These are phyloP conservation scores for Adrianichthys oophorus DNA, from an alignment of 2,797 vertebrate species.

Conservation along the genomic window DNA sequence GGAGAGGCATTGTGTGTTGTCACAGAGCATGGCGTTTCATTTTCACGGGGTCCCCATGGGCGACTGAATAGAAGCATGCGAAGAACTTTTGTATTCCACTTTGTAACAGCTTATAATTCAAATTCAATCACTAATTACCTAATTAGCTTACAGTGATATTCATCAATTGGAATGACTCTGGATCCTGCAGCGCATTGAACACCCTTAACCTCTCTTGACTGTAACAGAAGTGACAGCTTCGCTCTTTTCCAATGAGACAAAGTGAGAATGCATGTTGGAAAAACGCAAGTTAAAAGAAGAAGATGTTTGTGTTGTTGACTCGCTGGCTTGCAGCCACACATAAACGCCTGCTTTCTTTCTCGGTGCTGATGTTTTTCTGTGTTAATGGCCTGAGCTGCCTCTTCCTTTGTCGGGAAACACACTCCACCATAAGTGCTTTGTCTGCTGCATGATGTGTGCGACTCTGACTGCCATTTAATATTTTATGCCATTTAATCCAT, in stretches of 20 bases:
- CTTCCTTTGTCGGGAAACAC: constrained; percentile 74
- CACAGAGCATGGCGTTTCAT: constrained; percentile 34
- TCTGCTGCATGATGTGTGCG: constrained; percentile 56
- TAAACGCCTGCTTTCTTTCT: constrained; percentile 15
- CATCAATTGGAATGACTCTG: constrained; percentile 60
- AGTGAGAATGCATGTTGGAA: constrained; percentile 56
- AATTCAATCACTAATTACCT: constrained; percentile 71
- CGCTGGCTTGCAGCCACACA: constrained; percentile 13
- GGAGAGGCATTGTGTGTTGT: constrained; percentile 40
- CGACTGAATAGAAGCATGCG: constrained; percentile 12
- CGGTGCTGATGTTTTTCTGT: constrained; percentile 68
- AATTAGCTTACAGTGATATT: constrained; percentile 65
- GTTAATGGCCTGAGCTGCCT: constrained; percentile 63
- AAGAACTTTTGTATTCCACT: constrained; percentile 38
- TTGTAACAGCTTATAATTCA: constrained; percentile 58
- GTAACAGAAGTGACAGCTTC: constrained; percentile 24
- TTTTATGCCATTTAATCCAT: constrained; percentile 77
- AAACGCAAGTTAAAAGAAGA: constrained; percentile 23
- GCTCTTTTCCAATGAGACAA: constrained; percentile 25
- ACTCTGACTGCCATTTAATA: constrained; percentile 73
- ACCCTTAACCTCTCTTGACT: constrained; percentile 25
- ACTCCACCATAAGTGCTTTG: constrained; percentile 71
- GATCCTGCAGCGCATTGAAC: constrained; percentile 30
- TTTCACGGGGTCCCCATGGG: constrained; percentile 8
- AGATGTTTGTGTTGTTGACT: constrained; percentile 37